phyloP scores from a whole-genome alignment of 2,797 vertebrate species.

The Spinus olivaceus region DNA sequence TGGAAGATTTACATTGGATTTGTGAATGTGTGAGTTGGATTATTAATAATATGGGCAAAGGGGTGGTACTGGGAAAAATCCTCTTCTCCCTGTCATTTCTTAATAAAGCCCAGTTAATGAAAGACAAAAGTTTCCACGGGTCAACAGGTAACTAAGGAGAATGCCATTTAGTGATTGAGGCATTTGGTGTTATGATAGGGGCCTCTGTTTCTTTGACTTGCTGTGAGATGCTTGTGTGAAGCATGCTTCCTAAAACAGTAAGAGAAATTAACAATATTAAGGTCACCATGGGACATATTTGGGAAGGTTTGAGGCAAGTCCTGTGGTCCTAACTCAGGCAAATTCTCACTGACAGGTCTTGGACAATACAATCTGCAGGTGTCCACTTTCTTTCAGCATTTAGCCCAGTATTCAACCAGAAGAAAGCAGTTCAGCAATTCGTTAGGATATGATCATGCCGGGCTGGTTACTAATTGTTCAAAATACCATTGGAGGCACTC shows the following conservation, averaged over 20 bases:
- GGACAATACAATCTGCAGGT: constrained; percentile 61
- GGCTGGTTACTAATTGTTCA: constrained; percentile 66
- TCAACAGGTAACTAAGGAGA: constrained; percentile 28
- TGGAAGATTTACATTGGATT: not conserved
- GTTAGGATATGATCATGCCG: constrained; percentile 65
- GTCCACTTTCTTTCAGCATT: constrained; percentile 62
- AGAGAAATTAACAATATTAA: constrained; percentile 5
- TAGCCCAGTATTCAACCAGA: constrained; percentile 60
- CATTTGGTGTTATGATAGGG: not conserved
- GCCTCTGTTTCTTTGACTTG: not conserved
- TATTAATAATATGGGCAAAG: not conserved
- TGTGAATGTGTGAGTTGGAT: not conserved
- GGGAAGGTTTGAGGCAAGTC: not conserved
- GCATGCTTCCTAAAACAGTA: not conserved
- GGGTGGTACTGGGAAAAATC: not conserved
- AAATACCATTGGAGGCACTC: constrained; percentile 63
- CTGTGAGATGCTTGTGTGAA: not conserved
- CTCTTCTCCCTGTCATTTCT: not conserved
- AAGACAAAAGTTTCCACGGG: constrained; percentile 2
- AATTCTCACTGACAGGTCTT: constrained; percentile 52
- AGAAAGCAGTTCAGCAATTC: constrained; percentile 66
- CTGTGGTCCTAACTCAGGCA: constrained; percentile 10
- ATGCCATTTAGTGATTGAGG: not conserved
- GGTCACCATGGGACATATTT: not conserved
- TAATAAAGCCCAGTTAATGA: constrained; percentile 14